Evolutionary conservation across 1,140 invertebrate species (phyloP).

Genomic region (Listronotus oregonensis): DNA sequence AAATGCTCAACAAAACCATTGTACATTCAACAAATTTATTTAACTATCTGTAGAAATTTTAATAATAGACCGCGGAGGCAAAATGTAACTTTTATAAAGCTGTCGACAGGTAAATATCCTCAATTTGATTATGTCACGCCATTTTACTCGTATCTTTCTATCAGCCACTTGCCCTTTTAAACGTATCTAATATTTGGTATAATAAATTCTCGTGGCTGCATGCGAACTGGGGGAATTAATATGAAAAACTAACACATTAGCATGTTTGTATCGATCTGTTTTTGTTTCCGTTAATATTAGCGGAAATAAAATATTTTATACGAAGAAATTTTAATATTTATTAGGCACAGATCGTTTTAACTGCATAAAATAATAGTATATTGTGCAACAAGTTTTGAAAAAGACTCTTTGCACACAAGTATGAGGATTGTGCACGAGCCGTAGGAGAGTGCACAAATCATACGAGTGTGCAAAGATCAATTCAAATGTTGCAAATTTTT

Average conservation of each 20-base stretch:
- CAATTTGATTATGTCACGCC: slow-evolving; percentile 42
- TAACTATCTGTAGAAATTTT: slow-evolving; percentile 25
- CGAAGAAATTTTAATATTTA: no score
- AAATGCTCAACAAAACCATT: no score
- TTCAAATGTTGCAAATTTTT: no score
- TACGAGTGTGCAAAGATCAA: no score
- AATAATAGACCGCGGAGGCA: slow-evolving; percentile 29
- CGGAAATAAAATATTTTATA: no score
- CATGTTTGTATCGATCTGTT: neutral
- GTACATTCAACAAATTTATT: neutral
- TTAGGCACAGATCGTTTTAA: no score
- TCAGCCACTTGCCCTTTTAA: slow-evolving; percentile 45
- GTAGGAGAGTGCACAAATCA: no score
- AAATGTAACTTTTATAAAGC: slow-evolving; percentile 44
- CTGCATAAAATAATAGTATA: no score
- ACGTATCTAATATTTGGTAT: slow-evolving; percentile 42
- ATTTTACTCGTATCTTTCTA: slow-evolving; percentile 39
- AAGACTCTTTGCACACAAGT: no score
- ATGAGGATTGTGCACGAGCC: no score
- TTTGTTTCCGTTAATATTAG: neutral
- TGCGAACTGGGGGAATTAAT: slow-evolving; percentile 24
- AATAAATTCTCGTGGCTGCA: slow-evolving; percentile 29
- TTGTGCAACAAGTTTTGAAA: no score
- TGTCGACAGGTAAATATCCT: slow-evolving; percentile 46
- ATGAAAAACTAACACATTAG: slow-evolving; percentile 29